Base-by-base conservation (phyloP, 2,888 invertebrate species). In the Athetis lepigone region DNA sequence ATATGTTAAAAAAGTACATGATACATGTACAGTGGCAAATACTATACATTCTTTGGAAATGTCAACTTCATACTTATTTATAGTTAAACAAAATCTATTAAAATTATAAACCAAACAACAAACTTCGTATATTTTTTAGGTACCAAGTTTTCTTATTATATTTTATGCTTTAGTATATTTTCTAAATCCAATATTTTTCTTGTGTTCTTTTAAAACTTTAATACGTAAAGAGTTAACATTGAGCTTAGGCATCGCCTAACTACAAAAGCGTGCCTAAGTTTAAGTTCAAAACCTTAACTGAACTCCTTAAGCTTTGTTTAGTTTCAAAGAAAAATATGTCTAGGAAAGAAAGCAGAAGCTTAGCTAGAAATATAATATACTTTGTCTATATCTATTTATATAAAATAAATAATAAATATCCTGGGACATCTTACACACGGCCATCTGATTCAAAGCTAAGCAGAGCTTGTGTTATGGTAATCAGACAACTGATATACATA, bases 281-380 rank as follows among this genome's bases (percentile, higher is more conserved):
- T 25, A 33, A 25, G n/a, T 47, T 25, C 9, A 51, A 45, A 40
- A 5, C 25, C 40, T 58, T 16, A 27, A 42, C 36, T 37, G 37
- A 36, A 36, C 36, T 37, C 46, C n/a, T 66, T 23, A 42, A 66
- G 37, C 46, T 52, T 33, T 0, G 16, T 16, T 8, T 25, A 59
- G 39, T 8, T 52, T 18, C 3, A 9, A 45, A 50, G 18, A 19
- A 45, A 49, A 50, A 49, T 50, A 21, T 36, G 21, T n/a, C 27
- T 11, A 36, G n/a, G 11, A n/a, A 27, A 47, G 33, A 11, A 21
- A 27, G 19, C 23, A 25, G 2, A 13, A 47, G 49, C 40, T 51
- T 29, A 19, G 45, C 45, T 40, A 5, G 40, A 19, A 61, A 69
- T 69, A 55, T 23, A 16, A 54, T 27, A 18, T 46, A 23, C 23